Evolutionary conservation across 2,888 invertebrate genomes (phyloP).

Genomic region (Pegoplata infirma): DNA sequence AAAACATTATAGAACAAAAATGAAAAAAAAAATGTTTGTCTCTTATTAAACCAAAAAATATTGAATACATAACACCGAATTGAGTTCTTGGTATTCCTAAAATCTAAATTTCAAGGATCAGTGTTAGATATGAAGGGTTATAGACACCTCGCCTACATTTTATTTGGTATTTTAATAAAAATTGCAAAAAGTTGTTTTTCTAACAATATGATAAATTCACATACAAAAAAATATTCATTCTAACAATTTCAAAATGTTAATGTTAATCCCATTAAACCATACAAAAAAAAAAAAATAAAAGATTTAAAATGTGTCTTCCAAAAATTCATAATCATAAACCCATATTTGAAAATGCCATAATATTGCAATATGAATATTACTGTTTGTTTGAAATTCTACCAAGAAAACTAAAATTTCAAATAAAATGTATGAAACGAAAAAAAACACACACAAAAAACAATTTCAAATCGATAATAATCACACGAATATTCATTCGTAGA

Average conservation of each 20-base stretch:
- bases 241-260: not conserved
- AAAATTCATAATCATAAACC: constrained; percentile 62
- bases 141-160: too few species aligned
- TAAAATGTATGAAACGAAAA: constrained; percentile 30
- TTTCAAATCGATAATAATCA: constrained; percentile 73
- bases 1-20: too few species aligned
- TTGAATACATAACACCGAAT: too few species aligned
- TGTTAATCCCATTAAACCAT: constrained; percentile 60
- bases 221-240: not conserved
- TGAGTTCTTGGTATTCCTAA: too few species aligned
- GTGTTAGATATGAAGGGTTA: too few species aligned
- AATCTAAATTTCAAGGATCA: too few species aligned
- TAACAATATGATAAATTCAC: too few species aligned
- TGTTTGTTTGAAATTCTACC: constrained; percentile 40
- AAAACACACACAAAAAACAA: constrained; percentile 49
- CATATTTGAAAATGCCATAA: constrained; percentile 49
- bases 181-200: too few species aligned
- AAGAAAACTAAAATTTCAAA: constrained; percentile 38
- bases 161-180: too few species aligned
- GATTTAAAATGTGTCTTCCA: constrained; percentile 58
- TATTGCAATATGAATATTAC: constrained; percentile 36
- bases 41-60: too few species aligned
- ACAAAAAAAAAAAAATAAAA: too few species aligned
- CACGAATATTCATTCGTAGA: constrained; percentile 75
- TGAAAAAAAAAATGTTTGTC: too few species aligned